Evolutionary conservation across 2,113 vertebrate genomes (phyloP).

Genomic region (Spea multiplicata): DNA sequence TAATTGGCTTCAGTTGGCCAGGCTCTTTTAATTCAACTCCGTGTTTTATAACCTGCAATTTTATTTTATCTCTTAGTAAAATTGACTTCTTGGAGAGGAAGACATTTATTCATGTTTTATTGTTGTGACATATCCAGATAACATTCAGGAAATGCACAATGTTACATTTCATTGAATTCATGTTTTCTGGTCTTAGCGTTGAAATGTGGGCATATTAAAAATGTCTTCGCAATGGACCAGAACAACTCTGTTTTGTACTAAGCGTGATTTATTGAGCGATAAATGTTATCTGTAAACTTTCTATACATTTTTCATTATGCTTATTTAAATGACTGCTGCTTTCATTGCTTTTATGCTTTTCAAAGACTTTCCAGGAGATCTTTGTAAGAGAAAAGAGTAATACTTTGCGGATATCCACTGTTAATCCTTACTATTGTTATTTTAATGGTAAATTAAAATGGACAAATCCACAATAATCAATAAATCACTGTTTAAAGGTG

Average conservation of each 20-base stretch:
- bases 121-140: conserved; percentile 48
- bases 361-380: too few relatives aligned
- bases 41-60: conserved; percentile 46
- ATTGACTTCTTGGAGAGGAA: conserved; percentile 45
- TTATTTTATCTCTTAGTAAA: conserved; percentile 49
- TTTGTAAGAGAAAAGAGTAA: too few relatives aligned
- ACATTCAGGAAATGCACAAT: conserved; percentile 43
- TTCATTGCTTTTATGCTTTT: conserved; percentile 2
- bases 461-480: too few relatives aligned
- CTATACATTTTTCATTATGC: conserved; percentile 39
- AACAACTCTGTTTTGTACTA: conserved; percentile 17
- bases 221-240: conserved; percentile 41
- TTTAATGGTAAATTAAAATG: too few relatives aligned
- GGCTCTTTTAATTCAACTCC: conserved; percentile 41
- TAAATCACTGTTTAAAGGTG: too few relatives aligned
- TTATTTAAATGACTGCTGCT: conserved; percentile 29
- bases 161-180: conserved; percentile 46
- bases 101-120: conserved; percentile 45
- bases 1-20: conserved; percentile 43
- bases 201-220: conserved; percentile 44
- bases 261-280: conserved; percentile 43
- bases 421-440: too few relatives aligned
- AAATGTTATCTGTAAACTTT: conserved; percentile 46
- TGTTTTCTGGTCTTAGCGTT: conserved; percentile 42
- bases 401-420: too few relatives aligned